Percentiles rank a stretch among this genome's conserved stretches.
Conservation (phyloP, 1,140 invertebrate species). For the Ctenoplectra terminalis region DNA sequence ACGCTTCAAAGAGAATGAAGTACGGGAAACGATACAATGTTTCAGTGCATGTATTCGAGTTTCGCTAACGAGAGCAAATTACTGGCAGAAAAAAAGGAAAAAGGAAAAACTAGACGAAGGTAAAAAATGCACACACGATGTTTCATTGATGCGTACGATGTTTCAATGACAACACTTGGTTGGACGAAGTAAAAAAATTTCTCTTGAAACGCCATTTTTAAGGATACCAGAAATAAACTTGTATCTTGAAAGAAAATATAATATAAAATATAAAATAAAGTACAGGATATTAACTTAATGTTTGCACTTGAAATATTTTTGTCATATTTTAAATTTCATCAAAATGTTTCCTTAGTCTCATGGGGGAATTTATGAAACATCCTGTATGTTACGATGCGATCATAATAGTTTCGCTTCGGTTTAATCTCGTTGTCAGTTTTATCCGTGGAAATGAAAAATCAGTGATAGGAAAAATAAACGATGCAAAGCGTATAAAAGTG, state of each 20-base stretch:
- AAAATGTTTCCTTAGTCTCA: too few relatives aligned
- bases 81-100: neutral
- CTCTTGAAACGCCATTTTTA: too few relatives aligned
- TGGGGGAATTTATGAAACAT: too few relatives aligned
- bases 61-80: constrained; percentile 41
- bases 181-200: too few relatives aligned
- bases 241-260: too few relatives aligned
- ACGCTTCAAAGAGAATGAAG: constrained; percentile 35
- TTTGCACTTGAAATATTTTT: too few relatives aligned
- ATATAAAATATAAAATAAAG: too few relatives aligned
- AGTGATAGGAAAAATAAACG: neutral
- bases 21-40: constrained; percentile 30
- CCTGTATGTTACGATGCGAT: neutral
- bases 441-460: neutral
- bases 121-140: neutral
- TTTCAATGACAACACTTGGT: too few relatives aligned
- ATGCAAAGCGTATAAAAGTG: neutral
- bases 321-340: too few relatives aligned
- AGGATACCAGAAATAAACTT: too few relatives aligned
- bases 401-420: neutral
- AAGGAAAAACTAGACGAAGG: neutral
- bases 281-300: too few relatives aligned
- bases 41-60: neutral
- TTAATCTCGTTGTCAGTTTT: neutral
- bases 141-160: too few relatives aligned